These are phyloP conservation scores for Temnothorax nylanderi DNA, from an alignment of 1,140 invertebrate genomes.

Conservation along the genomic window DNA sequence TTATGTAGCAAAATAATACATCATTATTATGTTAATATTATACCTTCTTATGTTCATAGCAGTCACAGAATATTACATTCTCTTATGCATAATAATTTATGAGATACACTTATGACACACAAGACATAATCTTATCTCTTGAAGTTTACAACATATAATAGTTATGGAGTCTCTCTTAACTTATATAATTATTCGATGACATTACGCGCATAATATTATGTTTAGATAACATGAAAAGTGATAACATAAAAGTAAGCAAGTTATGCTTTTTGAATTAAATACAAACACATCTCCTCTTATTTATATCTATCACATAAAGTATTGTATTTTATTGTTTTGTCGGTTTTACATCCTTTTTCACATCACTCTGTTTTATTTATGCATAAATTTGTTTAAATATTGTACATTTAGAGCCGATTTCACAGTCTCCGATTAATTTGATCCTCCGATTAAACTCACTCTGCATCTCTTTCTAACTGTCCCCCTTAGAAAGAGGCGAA, in stretches of 20 bases:
- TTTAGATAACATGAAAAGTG: background rate
- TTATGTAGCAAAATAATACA: background rate
- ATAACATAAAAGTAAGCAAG: background rate
- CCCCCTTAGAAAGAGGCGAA: too few species aligned
- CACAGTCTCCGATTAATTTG: too few species aligned
- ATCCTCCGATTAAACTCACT: too few species aligned
- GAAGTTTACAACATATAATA: background rate
- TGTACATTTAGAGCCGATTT: background rate
- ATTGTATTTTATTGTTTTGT: background rate
- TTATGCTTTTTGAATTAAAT: background rate
- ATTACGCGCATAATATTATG: background rate
- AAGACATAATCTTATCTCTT: constrained; percentile 13
- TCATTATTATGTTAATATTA: constrained; percentile 23
- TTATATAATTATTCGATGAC: background rate
- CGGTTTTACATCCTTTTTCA: background rate
- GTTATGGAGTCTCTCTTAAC: background rate
- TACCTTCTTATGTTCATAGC: constrained; percentile 61
- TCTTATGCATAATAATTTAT: constrained; percentile 21
- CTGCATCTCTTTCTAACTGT: too few species aligned
- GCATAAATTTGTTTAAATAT: background rate
- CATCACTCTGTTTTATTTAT: constrained; percentile 5
- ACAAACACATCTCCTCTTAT: background rate
- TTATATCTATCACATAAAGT: background rate
- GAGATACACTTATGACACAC: constrained; percentile 12
- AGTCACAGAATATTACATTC: constrained; percentile 9